These are phyloP conservation scores for Rhynchonycteris naso DNA, from an alignment of 2,797 vertebrate species.

Conservation along the genomic window DNA sequence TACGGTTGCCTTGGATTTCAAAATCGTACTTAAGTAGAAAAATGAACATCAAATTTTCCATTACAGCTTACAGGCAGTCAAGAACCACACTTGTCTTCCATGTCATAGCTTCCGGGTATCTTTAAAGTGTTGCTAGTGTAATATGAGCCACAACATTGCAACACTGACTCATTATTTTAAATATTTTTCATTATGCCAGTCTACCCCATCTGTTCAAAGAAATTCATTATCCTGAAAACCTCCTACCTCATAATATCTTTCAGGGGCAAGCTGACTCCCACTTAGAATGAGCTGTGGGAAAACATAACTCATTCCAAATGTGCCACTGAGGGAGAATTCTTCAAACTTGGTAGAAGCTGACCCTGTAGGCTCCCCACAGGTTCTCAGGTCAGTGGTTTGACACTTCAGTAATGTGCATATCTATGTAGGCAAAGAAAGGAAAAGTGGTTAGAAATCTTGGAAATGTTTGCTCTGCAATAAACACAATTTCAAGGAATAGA, in stretches of 20 bases:
- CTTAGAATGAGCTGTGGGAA: slow-evolving; percentile 77
- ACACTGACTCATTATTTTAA: not conserved
- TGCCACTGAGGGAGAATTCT: slow-evolving; percentile 75
- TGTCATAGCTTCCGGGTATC: not conserved
- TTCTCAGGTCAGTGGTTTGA: slow-evolving; percentile 45
- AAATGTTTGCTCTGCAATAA: not conserved
- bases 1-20: not conserved
- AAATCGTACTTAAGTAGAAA: not conserved
- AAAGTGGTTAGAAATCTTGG: not conserved
- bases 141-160: not conserved
- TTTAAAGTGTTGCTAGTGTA: not conserved
- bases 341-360: slow-evolving; percentile 75
- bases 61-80: not conserved
- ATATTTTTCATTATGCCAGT: not conserved
- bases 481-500: not conserved
- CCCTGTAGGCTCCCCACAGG: slow-evolving; percentile 40
- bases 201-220: not conserved
- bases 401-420: slow-evolving; percentile 73
- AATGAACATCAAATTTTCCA: not conserved
- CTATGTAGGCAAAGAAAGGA: slow-evolving; percentile 8
- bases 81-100: not conserved
- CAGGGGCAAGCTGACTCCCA: slow-evolving; percentile 68
- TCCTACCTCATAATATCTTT: slow-evolving; percentile 73
- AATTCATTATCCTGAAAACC: not conserved
- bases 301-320: slow-evolving; percentile 62